Conservation (phyloP, 1,140 invertebrate genomes). For the Anastrepha ludens region DNA sequence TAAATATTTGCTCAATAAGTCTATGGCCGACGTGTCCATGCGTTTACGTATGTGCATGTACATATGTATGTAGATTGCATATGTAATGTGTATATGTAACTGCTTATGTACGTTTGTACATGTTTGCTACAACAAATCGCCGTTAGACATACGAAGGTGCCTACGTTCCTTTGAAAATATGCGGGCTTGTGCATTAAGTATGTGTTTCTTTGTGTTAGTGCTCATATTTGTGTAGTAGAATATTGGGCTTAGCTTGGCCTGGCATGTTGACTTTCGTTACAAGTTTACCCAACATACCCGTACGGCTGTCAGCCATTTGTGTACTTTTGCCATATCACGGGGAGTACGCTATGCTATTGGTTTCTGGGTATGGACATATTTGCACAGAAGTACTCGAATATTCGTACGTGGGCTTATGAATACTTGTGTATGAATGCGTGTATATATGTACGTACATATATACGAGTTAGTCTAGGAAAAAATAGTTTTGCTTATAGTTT, state of each 20-base stretch:
- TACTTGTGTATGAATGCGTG: too few relatives aligned
- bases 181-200: too few relatives aligned
- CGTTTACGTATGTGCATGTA: not conserved
- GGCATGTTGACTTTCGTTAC: slow-evolving; percentile 45
- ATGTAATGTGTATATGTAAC: too few relatives aligned
- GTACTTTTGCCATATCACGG: not conserved
- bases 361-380: too few relatives aligned
- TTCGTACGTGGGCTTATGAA: too few relatives aligned
- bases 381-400: too few relatives aligned
- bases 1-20: slow-evolving; percentile 31
- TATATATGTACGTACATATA: too few relatives aligned
- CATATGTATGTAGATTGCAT: too few relatives aligned
- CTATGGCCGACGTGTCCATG: not conserved
- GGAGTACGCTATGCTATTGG: not conserved
- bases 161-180: not conserved
- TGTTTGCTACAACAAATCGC: not conserved
- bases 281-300: slow-evolving; percentile 25
- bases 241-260: not conserved
- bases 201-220: not conserved
- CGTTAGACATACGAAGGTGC: not conserved
- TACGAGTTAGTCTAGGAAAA: too few relatives aligned
- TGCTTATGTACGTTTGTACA: too few relatives aligned
- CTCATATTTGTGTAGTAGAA: not conserved
- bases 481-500: too few relatives aligned
- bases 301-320: slow-evolving; percentile 9